Evolutionary conservation across 30 jellyfish, hydroid and myxozoan species (phyloP).

Genomic region (Aurelia sp.): DNA sequence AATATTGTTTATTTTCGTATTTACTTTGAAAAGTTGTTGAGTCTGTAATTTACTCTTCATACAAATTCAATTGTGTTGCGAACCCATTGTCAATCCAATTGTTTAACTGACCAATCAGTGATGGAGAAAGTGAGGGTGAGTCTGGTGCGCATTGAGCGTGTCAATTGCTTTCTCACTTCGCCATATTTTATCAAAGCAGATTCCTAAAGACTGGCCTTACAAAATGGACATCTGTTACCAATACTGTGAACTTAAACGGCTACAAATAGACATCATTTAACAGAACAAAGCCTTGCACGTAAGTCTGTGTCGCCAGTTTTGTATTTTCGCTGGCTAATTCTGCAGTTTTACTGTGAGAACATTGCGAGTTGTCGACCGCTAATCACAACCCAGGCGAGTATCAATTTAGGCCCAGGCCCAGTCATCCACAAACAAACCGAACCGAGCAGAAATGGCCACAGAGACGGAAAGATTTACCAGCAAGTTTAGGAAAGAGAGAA

Average conservation of each 20-base stretch:
- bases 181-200: slow-evolving; percentile 49
- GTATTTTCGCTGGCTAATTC: no score
- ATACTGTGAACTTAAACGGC: slow-evolving; percentile 5
- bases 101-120: slow-evolving; percentile 75
- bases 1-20: no score
- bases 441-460: slow-evolving; percentile 42
- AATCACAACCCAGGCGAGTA: not conserved
- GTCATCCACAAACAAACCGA: no score
- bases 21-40: not conserved
- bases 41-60: slow-evolving; percentile 16
- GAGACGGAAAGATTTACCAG: slow-evolving; percentile 64
- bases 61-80: slow-evolving; percentile 24
- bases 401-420: slow-evolving; percentile 10
- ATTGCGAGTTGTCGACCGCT: no score
- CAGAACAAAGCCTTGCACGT: slow-evolving; percentile 9
- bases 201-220: slow-evolving; percentile 38
- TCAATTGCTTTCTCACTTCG: slow-evolving; percentile 77
- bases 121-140: slow-evolving; percentile 90
- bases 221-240: slow-evolving; percentile 71
- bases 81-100: slow-evolving; percentile 18
- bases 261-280: slow-evolving; percentile 16
- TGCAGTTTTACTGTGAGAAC: no score
- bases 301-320: not conserved
- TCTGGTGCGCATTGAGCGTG: slow-evolving; percentile 95
- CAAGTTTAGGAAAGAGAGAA: slow-evolving; percentile 61